Base-by-base conservation (phyloP, 2,888 invertebrate genomes). In the Yponomeuta evonymella region DNA sequence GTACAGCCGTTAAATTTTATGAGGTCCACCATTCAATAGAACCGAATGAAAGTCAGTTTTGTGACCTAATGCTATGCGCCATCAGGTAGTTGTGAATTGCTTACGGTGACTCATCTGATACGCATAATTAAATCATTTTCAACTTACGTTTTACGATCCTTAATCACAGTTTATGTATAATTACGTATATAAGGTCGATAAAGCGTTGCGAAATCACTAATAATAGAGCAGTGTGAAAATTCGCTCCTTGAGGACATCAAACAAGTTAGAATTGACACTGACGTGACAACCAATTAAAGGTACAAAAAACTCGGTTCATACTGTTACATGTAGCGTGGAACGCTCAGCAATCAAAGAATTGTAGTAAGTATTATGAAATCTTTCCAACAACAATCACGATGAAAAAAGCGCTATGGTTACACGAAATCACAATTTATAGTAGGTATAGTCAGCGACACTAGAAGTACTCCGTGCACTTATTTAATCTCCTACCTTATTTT, bases 211-310 rank as follows among this genome's bases (percentile, higher is more conserved):
- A 58, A 58, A 58, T 58, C 51, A 15, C 51, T 58, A 58, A 58
- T 58, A 58, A 58, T 58, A 58, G 51, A 58, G 51, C 51, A 58
- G 12, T 58, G 51, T 58, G 51, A 58, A 58, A 58, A 58, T 58
- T 58, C 15, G 51, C 12, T 15, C 15, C 51, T 4, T 15, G 6
- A 51, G 51, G 51, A 15, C 0, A 15, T 3, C 3, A 58, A 58
- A 58, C 48, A 71, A 72, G 66, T 69, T 70, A 68, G 43, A 72
- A 71, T 70, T 70, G 48, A 67, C 69, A 71, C 71, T 70, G 70
- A 72, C 72, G 69, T 68, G 70, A 69, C 72, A 30, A 36, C 64
- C 33, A 72, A 70, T 71, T 62, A 65, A 69, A 70, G 69, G 66
- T 58, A 43, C 5, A 43, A 43, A 43, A 5, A 36, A 36, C 36